Percentiles rank a stretch among this genome's conserved stretches.
Evolutionary conservation across 2,797 vertebrate species (phyloP).

Genomic region (Eulemur rubriventer): DNA sequence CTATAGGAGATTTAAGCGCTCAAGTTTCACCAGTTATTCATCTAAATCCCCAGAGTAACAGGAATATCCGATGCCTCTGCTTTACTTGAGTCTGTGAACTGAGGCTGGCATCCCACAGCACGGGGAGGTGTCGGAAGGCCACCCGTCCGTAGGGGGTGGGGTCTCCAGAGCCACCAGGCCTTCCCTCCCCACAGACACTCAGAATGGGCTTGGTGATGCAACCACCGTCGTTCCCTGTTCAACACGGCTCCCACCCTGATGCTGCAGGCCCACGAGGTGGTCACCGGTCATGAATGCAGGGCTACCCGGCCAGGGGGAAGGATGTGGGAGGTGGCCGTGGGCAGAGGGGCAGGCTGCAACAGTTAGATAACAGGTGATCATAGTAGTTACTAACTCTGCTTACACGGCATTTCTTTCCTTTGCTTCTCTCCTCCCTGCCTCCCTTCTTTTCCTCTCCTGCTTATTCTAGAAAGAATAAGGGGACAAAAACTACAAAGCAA

Average conservation of each 20-base stretch:
- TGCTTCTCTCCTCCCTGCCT: not conserved
- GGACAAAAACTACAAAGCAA: not conserved
- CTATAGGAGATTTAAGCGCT: not conserved
- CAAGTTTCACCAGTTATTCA: not conserved
- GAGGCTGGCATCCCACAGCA: no score
- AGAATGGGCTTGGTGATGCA: not conserved
- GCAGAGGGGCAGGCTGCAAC: not conserved
- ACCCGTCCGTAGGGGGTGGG: no score
- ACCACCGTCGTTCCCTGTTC: not conserved
- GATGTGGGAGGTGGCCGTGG: rapidly evolving
- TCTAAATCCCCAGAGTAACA: not conserved
- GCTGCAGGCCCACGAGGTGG: not conserved
- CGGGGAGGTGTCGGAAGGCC: not conserved
- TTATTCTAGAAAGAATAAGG: not conserved
- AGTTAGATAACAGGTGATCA: no score
- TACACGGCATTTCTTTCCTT: not conserved
- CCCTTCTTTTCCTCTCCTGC: not conserved
- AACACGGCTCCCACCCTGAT: no score
- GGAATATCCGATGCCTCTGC: not conserved
- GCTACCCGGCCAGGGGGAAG: not conserved
- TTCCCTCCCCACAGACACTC: not conserved
- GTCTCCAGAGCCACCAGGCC: rapidly evolving
- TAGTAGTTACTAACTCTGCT: not conserved
- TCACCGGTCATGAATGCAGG: rapidly evolving
- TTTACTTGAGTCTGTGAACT: not conserved